Evolutionary conservation across 2,113 vertebrate species (phyloP).

Genomic region (Leucopternis melanops): DNA sequence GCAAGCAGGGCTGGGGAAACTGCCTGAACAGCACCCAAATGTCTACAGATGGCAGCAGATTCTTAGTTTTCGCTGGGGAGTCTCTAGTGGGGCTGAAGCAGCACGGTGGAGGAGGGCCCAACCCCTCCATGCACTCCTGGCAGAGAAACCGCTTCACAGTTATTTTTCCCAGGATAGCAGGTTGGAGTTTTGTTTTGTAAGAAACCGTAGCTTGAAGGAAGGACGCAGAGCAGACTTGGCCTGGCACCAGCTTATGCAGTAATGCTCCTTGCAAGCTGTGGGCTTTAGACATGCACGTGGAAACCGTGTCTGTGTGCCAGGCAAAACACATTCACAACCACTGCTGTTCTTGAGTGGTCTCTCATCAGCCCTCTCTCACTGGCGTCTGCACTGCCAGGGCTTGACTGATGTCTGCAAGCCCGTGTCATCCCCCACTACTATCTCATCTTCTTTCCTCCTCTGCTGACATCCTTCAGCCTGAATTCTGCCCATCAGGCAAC

Average conservation of each 20-base stretch:
- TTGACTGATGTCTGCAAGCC: not conserved
- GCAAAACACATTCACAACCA: not conserved
- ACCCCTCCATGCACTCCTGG: not conserved
- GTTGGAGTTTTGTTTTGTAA: not conserved
- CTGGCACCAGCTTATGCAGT: not conserved
- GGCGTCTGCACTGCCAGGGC: not conserved
- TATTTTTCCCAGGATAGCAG: not conserved
- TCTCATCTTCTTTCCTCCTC: not conserved
- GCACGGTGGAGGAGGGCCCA: not conserved
- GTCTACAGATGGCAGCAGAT: conserved; percentile 60
- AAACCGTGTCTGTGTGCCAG: not conserved
- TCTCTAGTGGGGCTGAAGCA: not conserved
- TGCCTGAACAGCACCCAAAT: not conserved
- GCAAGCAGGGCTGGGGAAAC: not conserved
- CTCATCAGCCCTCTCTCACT: not conserved
- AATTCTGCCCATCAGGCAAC: not conserved
- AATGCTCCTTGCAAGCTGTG: not conserved
- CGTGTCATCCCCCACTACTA: fast-evolving
- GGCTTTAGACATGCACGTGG: not conserved
- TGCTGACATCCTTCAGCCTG: not conserved
- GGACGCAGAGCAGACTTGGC: not conserved
- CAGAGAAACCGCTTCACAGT: not conserved
- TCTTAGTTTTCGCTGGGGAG: not conserved
- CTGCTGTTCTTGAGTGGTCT: not conserved
- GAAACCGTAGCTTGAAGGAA: not conserved